Evolutionary conservation across 1,140 invertebrate species (phyloP), one percentile per base, ranked within the genome.

Genomic region (Adoxophyes honmai): DNA sequence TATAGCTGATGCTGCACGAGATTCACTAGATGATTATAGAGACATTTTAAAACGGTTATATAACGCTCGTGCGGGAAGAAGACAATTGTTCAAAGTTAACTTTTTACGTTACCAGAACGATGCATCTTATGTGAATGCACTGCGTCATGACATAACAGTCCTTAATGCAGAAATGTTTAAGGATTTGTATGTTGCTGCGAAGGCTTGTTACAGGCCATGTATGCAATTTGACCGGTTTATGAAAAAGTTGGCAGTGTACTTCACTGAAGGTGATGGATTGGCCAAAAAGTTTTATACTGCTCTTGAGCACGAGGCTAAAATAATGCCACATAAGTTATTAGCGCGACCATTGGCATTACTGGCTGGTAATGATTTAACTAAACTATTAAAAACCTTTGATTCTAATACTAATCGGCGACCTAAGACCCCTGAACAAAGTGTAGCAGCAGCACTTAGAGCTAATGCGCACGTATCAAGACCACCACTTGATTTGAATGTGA

Each of bases 61-160:
- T 36, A 15, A 72, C 1, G 42, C 48, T 6, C 59, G 52, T 51
- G 59, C 76, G 5, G 73, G 66, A 0, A 67, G 78, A 18, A 66
- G 60, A 28, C 62, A 71, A 51, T 62, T 83, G 10, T 54, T 78
- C 14, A 38, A 28, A 4, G 60, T 72, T 39, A 71, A 68, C 1
- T 76, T 79, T 54, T 34, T 35, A n/a, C 34, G 73, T 0, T 57
- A 57, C 28, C 60, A 72, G 35, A 66, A 59, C 6, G 56, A 76
- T 18, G 71, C 59, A 13, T 68, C 76, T 8, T 75, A 75, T 28
- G 8, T 78, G 2, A 83, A 83, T 55, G 76, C 55, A 6, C 54
- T 83, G 7, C 57, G 62, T 0, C 67, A 64, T 11, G 59, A 62
- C 33, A 10, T 44, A 1, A 11, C 11, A 1, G 44, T 62, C 16